These are phyloP conservation scores for Cheilosia pagana DNA, from an alignment of 2,888 invertebrate species.

Conservation along the genomic window DNA sequence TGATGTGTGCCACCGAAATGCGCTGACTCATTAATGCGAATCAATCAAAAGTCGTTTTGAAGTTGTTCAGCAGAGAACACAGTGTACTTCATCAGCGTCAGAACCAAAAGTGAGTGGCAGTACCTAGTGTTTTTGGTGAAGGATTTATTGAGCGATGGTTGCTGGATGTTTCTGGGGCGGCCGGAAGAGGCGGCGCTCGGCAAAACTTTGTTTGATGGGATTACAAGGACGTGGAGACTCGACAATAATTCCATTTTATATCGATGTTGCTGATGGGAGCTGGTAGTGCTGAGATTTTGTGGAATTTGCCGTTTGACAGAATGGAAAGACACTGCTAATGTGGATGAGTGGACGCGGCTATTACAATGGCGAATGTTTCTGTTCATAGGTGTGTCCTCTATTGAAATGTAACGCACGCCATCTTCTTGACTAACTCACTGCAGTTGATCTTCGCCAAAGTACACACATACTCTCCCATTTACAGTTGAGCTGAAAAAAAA, in stretches of 20 bases:
- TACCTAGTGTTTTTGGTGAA: constrained; percentile 53
- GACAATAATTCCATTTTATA: constrained; percentile 53
- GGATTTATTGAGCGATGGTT: constrained; percentile 63
- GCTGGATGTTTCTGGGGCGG: neutral
- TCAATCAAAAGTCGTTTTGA: constrained; percentile 73
- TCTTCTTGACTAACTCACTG: constrained; percentile 18
- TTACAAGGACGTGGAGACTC: constrained; percentile 62
- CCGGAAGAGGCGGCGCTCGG: neutral
- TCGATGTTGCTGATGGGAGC: constrained; percentile 6
- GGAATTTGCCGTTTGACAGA: constrained; percentile 3
- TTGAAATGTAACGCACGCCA: constrained; percentile 1
- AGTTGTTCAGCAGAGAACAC: constrained; percentile 46
- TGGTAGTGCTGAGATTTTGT: constrained; percentile 13
- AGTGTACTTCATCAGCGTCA: constrained; percentile 46
- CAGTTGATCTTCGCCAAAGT: constrained; percentile 45
- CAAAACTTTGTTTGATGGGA: constrained; percentile 58
- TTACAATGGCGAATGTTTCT: neutral
- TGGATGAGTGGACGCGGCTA: neutral
- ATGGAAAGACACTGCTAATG: constrained; percentile 1
- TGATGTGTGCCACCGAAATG: constrained; percentile 60
- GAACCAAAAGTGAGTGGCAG: constrained; percentile 60
- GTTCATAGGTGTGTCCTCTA: neutral
- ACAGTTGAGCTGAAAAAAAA: constrained; percentile 44
- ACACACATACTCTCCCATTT: constrained; percentile 1
- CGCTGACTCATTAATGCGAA: constrained; percentile 74